A percentile compares a stretch with the other conserved stretches of the same genome.
phyloP scores from a whole-genome alignment of 2,797 vertebrate species.

The Siniperca scherzeri region DNA sequence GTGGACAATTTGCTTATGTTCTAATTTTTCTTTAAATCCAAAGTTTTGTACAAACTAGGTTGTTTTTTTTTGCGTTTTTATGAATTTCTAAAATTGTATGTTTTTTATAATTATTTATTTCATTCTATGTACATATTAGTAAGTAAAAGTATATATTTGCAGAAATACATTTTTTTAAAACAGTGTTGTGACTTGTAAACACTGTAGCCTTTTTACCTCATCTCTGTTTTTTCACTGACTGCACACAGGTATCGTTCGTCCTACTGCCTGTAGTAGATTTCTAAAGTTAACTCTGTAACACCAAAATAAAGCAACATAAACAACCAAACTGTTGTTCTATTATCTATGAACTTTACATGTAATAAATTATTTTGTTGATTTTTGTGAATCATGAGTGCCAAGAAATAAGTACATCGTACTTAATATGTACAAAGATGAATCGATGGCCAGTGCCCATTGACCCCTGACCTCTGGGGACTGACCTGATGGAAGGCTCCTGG shows the following conservation, averaged over 20 bases:
- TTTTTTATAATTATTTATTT: slow-evolving; percentile 97
- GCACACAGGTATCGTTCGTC: slow-evolving; percentile 84
- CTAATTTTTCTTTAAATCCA: slow-evolving; percentile 88
- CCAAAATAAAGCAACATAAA: slow-evolving; percentile 87
- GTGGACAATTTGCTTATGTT: slow-evolving; percentile 76
- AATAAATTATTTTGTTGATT: not conserved
- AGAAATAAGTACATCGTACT: not conserved
- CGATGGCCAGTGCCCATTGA: not conserved
- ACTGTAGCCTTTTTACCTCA: slow-evolving; percentile 90
- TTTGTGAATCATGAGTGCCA: not conserved
- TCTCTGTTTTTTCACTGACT: slow-evolving; percentile 89
- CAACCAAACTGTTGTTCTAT: slow-evolving; percentile 41
- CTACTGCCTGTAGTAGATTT: slow-evolving; percentile 88
- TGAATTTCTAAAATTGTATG: slow-evolving; percentile 87
- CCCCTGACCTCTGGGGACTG: not conserved
- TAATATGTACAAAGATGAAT: not conserved
- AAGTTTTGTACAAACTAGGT: slow-evolving; percentile 92
- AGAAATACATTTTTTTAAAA: slow-evolving; percentile 83
- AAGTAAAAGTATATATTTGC: slow-evolving; percentile 94
- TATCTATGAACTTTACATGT: not conserved
- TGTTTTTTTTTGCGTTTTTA: slow-evolving; percentile 80
- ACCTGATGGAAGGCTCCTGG: not conserved
- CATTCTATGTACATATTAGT: slow-evolving; percentile 94
- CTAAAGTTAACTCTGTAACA: slow-evolving; percentile 94
- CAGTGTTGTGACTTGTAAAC: slow-evolving; percentile 89